Conservation (phyloP, 2,888 invertebrate species). For the Nomada fucata region DNA sequence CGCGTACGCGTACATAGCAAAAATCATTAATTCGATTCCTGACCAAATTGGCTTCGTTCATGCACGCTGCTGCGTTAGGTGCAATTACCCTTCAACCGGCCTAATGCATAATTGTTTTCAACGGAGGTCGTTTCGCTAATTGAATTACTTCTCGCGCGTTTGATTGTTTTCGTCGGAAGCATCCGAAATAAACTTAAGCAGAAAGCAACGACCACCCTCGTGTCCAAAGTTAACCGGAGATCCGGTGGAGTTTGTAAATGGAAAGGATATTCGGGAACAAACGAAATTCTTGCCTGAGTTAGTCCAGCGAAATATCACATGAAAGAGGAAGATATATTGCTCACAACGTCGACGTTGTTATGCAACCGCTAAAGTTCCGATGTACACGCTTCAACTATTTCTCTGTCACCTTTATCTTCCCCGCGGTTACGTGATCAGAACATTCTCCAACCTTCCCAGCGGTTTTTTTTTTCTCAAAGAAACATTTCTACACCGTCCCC, state of each 20-base stretch:
- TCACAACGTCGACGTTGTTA: neutral
- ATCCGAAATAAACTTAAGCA: neutral
- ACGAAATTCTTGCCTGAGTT: slow-evolving; percentile 4
- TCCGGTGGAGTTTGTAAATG: too few relatives aligned
- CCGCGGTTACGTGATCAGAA: neutral
- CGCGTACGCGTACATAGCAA: neutral
- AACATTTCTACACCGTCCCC: neutral
- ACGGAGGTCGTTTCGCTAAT: neutral
- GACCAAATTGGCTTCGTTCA: neutral
- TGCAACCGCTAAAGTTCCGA: neutral
- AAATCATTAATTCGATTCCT: neutral
- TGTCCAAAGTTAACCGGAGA: too few relatives aligned
- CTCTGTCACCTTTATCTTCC: too few relatives aligned
- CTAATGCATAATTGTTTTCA: neutral
- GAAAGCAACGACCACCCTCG: neutral
- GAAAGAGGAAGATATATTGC: neutral
- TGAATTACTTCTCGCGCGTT: neutral
- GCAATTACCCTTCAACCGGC: neutral
- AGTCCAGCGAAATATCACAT: neutral
- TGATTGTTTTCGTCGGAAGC: neutral
- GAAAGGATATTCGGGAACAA: neutral
- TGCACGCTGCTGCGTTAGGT: too few relatives aligned
- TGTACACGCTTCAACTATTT: neutral
- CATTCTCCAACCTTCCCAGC: neutral
- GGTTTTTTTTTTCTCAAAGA: neutral